A percentile compares a stretch with the other conserved stretches of the same genome.
These are phyloP conservation scores for Oreamnos americanus DNA, from an alignment of 2,113 vertebrate species.

Conservation along the genomic window DNA sequence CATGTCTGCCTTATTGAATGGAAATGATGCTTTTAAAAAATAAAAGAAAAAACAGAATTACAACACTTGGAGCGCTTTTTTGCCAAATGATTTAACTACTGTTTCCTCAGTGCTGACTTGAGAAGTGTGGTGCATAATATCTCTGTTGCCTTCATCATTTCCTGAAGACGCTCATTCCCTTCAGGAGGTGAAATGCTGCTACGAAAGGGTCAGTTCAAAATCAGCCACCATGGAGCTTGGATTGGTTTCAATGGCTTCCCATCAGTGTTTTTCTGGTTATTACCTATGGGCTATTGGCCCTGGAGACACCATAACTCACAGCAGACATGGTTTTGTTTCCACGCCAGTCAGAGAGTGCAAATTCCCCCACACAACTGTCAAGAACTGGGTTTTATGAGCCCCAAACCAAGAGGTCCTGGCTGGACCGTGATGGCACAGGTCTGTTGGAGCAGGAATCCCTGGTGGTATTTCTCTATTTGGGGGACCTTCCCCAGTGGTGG, in stretches of 20 bases:
- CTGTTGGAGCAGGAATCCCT: neutral
- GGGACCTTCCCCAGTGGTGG: neutral
- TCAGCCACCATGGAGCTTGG: slow-evolving; percentile 45
- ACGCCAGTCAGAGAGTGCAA: slow-evolving; percentile 11
- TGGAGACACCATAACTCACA: neutral
- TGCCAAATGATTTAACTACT: slow-evolving; percentile 40
- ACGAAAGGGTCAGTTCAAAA: neutral
- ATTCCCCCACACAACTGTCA: neutral
- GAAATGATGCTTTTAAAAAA: neutral
- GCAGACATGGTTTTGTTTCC: slow-evolving; percentile 1
- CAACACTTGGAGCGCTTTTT: slow-evolving; percentile 35
- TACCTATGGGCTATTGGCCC: slow-evolving; percentile 37
- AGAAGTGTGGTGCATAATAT: neutral
- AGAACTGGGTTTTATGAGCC: neutral
- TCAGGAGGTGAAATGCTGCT: neutral
- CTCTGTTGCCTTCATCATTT: slow-evolving; percentile 33
- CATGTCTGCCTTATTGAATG: neutral
- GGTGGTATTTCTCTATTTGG: neutral
- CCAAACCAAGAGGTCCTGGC: neutral
- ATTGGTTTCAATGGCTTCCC: slow-evolving; percentile 34
- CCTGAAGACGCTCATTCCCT: neutral
- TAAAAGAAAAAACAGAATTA: slow-evolving; percentile 36
- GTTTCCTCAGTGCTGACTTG: slow-evolving; percentile 32
- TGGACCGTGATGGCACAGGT: neutral
- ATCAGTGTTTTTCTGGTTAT: slow-evolving; percentile 48